Conservation (phyloP, 1,140 invertebrate species). For the Drosophila orena region DNA sequence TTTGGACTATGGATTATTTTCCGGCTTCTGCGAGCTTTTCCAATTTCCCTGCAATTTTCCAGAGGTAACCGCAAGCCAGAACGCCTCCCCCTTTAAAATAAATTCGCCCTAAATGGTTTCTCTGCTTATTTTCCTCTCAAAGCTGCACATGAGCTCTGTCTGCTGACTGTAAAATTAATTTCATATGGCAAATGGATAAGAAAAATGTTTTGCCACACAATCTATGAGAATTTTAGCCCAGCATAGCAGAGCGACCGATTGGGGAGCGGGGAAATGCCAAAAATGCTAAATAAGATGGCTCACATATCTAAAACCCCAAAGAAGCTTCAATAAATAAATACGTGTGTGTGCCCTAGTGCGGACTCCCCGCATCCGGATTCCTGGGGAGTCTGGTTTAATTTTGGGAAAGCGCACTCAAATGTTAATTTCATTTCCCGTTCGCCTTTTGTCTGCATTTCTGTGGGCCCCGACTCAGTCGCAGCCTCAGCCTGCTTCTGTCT, state of each 20-base stretch:
- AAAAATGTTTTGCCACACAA: slow-evolving; percentile 55
- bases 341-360: slow-evolving; percentile 17
- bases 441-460: slow-evolving; percentile 74
- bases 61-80: slow-evolving; percentile 29
- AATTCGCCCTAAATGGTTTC: slow-evolving; percentile 41
- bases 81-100: slow-evolving; percentile 10
- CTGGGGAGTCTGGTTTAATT: slow-evolving; percentile 70
- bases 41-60: slow-evolving; percentile 30
- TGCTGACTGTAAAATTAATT: slow-evolving; percentile 65
- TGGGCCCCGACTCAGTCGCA: slow-evolving; percentile 7
- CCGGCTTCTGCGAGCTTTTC: slow-evolving; percentile 1
- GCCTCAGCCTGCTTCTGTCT: slow-evolving; percentile 14
- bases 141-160: slow-evolving; percentile 29
- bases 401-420: slow-evolving; percentile 74
- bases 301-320: slow-evolving; percentile 54
- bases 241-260: neutral
- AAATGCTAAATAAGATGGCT: slow-evolving; percentile 62
- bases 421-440: slow-evolving; percentile 79
- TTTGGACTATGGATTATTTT: slow-evolving; percentile 11
- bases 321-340: slow-evolving; percentile 74
- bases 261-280: slow-evolving; percentile 35
- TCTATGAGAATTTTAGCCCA: slow-evolving; percentile 43
- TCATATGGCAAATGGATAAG: slow-evolving; percentile 65
- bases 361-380: slow-evolving; percentile 5
- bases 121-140: slow-evolving; percentile 39